Percentiles rank a stretch among this genome's conserved stretches.
Evolutionary conservation across 2,888 invertebrate species (phyloP).

Genomic region (Meandrusa payeni): DNA sequence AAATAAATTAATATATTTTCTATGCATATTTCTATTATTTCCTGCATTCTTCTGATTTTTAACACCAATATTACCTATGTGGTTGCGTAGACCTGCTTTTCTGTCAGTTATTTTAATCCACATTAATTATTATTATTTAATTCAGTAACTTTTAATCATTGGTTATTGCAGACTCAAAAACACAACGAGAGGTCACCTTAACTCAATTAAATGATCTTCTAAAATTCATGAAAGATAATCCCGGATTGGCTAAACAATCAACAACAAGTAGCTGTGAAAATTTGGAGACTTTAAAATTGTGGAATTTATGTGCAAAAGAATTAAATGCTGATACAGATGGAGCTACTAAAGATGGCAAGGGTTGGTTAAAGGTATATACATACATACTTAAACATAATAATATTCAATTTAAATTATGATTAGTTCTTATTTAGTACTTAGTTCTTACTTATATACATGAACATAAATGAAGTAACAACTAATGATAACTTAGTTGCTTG

Average conservation of each 20-base stretch:
- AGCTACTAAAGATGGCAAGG: conserved; percentile 45
- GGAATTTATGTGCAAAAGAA: conserved; percentile 53
- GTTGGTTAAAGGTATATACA: conserved; percentile 58
- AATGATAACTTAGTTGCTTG: no score
- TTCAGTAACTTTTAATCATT: background rate
- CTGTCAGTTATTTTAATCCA: no score
- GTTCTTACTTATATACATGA: no score
- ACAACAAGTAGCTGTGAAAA: conserved; percentile 44
- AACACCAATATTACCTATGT: no score
- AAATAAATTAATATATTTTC: no score
- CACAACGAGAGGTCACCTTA: conserved; percentile 41
- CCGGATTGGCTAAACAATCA: conserved; percentile 47
- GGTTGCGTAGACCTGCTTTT: no score
- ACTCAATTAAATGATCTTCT: conserved; percentile 48
- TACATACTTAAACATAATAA: background rate
- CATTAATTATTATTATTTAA: no score
- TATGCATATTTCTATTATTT: no score
- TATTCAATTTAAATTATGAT: background rate
- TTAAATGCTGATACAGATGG: conserved; percentile 45
- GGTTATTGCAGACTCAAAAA: background rate
- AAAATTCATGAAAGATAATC: conserved; percentile 52
- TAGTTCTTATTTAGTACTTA: no score
- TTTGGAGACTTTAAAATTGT: conserved; percentile 46
- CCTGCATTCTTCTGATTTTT: no score
- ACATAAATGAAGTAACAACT: no score